Conservation (phyloP, 1,140 invertebrate species). For the Homarus americanus region DNA sequence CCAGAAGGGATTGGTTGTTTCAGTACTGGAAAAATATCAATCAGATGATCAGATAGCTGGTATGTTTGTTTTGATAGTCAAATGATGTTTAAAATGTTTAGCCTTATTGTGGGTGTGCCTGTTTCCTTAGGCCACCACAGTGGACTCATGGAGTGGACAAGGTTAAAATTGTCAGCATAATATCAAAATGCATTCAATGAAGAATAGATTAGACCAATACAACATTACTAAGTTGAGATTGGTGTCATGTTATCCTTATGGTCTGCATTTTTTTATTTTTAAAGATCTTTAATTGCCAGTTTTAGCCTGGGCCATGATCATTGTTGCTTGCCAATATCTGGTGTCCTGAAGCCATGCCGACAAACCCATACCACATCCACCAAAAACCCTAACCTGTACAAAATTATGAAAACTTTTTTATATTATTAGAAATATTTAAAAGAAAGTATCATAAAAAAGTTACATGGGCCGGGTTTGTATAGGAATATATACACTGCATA, state of each 20-base stretch:
- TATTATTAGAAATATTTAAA: background rate
- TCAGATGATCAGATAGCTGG: background rate
- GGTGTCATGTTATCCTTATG: conserved; percentile 52
- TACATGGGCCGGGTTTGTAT: no score
- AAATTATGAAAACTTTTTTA: conserved; percentile 6
- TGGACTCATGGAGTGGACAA: conserved; percentile 48
- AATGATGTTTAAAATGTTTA: conserved; percentile 8
- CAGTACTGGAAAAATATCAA: background rate
- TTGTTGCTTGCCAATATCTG: conserved; percentile 63
- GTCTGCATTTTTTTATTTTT: conserved; percentile 58
- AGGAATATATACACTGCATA: no score
- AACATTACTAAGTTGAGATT: conserved; percentile 7
- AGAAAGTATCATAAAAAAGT: no score
- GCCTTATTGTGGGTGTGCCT: conserved; percentile 58
- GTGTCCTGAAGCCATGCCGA: conserved; percentile 37
- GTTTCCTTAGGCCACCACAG: conserved; percentile 30
- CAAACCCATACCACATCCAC: background rate
- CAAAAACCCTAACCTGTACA: background rate
- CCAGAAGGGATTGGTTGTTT: background rate
- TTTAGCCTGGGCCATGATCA: conserved; percentile 59
- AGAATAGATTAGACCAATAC: conserved; percentile 36
- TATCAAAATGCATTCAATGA: conserved; percentile 62
- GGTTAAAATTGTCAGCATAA: conserved; percentile 64
- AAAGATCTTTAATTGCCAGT: conserved; percentile 38
- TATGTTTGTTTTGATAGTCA: conserved; percentile 15